Base-by-base conservation (phyloP, 1,140 invertebrate species). In the Listronotus bonariensis region DNA sequence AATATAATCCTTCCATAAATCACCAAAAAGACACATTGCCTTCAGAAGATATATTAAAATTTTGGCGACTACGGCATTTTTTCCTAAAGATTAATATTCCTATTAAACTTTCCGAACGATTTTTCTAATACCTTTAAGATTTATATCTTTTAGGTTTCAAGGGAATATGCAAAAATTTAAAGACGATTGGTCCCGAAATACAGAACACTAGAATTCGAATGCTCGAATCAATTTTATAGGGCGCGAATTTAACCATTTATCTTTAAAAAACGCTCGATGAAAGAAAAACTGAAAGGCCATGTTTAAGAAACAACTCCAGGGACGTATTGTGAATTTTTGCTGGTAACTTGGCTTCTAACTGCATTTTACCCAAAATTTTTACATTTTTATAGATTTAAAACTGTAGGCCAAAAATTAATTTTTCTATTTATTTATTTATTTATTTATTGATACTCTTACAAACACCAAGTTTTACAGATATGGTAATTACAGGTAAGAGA, bases 31-130 rank as follows among this genome's bases (percentile, higher is more conserved):
- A 60, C 57, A 60, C 57, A 60, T 20, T 12, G 45, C 48, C 18
- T 36, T 51, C 57, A 17, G 10, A 62, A 62, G 52, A 62, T 62
- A 51, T 62, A 62, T 62, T 62, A 53, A 62, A 62, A 62, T 62
- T 62, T 62, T 62, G 60, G 60, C 60, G 60, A 62, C 60, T 62
- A 31, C 43, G 60, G 45, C 60, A 62, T 62, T 62, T 61, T 46
- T 62, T 54, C 60, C 36, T 40, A 62, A 62, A 62, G 60, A 62
- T 62, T 62, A 62, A 62, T 62, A 62, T 62, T 62, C 60, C 60
- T 62, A 62, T 62, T 62, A 62, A 62, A 62, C 60, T 62, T 62
- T 49, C 60, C 49, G 52, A 55, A 62, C 53, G 60, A 62, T 62
- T 62, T 62, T 55, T 62, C 60, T 62, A 62, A 62, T 62, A 62